Evolutionary conservation across 2,113 vertebrate genomes (phyloP), one percentile per base, ranked within the genome.

Genomic region (Prunella fulvescens): DNA sequence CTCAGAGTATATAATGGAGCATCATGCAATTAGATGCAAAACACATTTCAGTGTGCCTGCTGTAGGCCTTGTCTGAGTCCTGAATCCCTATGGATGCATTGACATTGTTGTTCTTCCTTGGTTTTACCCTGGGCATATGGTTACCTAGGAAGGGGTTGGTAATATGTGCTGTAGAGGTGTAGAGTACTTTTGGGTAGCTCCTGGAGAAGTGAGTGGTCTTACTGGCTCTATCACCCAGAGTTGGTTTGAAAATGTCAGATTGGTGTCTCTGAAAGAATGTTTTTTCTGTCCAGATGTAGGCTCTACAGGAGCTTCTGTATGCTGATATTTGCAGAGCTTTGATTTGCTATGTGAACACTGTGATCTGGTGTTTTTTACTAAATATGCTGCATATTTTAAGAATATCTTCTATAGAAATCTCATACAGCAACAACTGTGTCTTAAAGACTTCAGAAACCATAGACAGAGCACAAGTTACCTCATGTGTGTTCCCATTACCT

Each of bases 1-100:
- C 66, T 86, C 15, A 22, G 11, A 24, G 12, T 28, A 2, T 24
- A 17, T 71, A 57, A 20, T 0, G 0, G 54, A 80, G 18, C 45
- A 42, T 62, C 54, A 64, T 77, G 13, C 29, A 58, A 3, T 65
- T 66, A 64, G 26, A 5, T 42, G 39, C 24, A 58, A 48, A 82
- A 26, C 31, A 39, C 10, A 9, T 51, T 60, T 3, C 7, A 25
- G 33, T 18, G 33, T 71, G 47, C 11, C 42, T 65, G 62, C 45
- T 79, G 40, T 51, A 53, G 64, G n/a, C 60, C 54, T 64, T 39
- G 13, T 26, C 48, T 37, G 62, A 67, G 72, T 39, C 35, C 58
- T 33, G 50, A 47, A 69, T 37, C 53, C n/a, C 35, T 50, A 9
- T 42, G 24, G 62, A 7, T 28, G 9, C 24, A 2, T 47, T 87